These are phyloP conservation scores for Caenorhabditis zanzibari DNA, from an alignment of 2,888 invertebrate genomes.

Conservation along the genomic window DNA sequence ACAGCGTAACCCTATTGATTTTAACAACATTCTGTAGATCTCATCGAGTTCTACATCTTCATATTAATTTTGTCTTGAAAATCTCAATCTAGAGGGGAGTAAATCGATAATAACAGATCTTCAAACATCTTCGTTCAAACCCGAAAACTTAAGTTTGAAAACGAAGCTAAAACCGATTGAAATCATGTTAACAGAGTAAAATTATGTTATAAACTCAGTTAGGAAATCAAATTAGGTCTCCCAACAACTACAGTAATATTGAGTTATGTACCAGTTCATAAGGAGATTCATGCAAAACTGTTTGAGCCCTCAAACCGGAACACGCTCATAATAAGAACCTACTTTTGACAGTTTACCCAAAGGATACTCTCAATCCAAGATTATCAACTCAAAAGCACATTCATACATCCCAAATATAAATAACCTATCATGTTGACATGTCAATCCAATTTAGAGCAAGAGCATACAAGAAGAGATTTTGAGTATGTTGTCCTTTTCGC, in stretches of 20 bases:
- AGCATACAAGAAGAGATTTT: slow-evolving; percentile 5
- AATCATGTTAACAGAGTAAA: too few relatives aligned
- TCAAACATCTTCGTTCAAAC: too few relatives aligned
- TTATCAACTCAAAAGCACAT: neutral
- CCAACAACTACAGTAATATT: neutral
- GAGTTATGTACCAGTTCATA: too few relatives aligned
- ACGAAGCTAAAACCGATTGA: neutral
- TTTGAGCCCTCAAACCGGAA: too few relatives aligned
- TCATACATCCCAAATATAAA: slow-evolving; percentile 1
- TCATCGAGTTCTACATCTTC: too few relatives aligned
- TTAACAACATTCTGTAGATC: too few relatives aligned
- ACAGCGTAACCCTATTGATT: too few relatives aligned
- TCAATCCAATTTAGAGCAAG: slow-evolving; percentile 20
- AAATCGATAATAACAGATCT: too few relatives aligned
- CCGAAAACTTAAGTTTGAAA: neutral
- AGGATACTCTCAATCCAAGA: neutral
- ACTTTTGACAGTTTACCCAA: neutral
- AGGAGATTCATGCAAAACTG: neutral
- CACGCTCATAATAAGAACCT: neutral
- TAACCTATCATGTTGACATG: slow-evolving; percentile 27
- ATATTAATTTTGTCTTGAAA: too few relatives aligned
- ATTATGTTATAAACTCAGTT: too few relatives aligned
- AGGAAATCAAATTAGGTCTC: too few relatives aligned
- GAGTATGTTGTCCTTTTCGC: slow-evolving; percentile 32
- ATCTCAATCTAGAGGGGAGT: too few relatives aligned